Evolutionary conservation across 2,888 invertebrate genomes (phyloP).

Genomic region (Tetragnatha montana): DNA sequence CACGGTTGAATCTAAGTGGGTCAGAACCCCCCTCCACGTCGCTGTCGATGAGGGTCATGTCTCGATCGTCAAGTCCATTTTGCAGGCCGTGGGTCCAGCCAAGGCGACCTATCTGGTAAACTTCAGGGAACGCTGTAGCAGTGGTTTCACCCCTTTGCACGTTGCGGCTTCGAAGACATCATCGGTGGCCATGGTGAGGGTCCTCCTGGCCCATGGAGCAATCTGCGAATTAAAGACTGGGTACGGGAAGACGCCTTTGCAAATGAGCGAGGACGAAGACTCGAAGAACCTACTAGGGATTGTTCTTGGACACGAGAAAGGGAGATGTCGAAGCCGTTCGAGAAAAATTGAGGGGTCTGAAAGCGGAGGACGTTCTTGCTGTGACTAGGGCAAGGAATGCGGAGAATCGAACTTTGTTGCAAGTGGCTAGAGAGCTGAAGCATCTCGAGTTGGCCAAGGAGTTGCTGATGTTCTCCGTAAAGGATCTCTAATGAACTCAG

Average conservation of each 20-base stretch:
- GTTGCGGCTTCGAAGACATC: neutral
- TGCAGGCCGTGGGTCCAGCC: neutral
- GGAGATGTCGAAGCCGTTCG: neutral
- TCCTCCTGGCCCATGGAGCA: conserved; percentile 12
- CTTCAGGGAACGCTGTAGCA: neutral
- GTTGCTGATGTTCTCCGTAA: neutral
- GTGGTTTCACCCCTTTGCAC: neutral
- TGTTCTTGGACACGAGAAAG: neutral
- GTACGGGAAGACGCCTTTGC: neutral
- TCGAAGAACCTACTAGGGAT: neutral
- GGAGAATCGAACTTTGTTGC: neutral
- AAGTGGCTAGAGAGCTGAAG: neutral
- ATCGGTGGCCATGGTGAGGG: neutral
- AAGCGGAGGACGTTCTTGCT: neutral
- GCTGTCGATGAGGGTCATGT: neutral
- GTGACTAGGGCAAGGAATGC: neutral
- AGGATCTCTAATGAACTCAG: too few species aligned
- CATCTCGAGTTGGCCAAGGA: neutral
- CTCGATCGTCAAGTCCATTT: neutral
- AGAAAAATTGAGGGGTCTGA: neutral
- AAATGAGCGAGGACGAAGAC: neutral
- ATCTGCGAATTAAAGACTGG: neutral
- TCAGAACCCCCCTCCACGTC: neutral
- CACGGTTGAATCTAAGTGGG: too few species aligned
- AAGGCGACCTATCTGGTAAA: neutral